phyloP scores from a whole-genome alignment of 2,888 invertebrate species.

The Saturnia japonica region DNA sequence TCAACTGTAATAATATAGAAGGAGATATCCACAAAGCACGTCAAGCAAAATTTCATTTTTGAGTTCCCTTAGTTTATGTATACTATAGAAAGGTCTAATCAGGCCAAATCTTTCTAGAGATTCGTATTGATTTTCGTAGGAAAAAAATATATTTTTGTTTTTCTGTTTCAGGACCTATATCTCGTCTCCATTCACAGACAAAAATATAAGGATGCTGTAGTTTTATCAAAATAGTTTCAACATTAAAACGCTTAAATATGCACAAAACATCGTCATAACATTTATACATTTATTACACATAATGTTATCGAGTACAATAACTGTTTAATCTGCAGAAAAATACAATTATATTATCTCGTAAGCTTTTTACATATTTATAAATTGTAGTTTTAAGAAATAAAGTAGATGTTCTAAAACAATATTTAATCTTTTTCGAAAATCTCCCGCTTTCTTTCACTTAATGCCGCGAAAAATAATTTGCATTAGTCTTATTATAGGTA shows the following conservation, averaged over 20 bases:
- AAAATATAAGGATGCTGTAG: conserved; percentile 84
- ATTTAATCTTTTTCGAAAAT: conserved; percentile 34
- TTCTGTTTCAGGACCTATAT: conserved; percentile 84
- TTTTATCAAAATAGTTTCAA: conserved; percentile 33
- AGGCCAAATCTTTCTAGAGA: not conserved
- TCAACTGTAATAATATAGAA: too few relatives aligned
- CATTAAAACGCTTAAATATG: conserved; percentile 44
- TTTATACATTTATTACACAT: conserved; percentile 38
- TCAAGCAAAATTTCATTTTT: too few relatives aligned
- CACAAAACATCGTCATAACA: conserved; percentile 38
- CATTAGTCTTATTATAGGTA: conserved; percentile 62
- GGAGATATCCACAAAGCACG: too few relatives aligned
- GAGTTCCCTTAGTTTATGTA: not conserved
- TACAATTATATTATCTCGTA: conserved; percentile 52
- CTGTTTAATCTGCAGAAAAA: conserved; percentile 54
- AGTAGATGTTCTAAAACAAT: conserved; percentile 54
- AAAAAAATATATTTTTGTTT: conserved; percentile 32
- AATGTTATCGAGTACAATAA: conserved; percentile 40
- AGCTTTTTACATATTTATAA: conserved; percentile 64
- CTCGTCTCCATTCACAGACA: conserved; percentile 84
- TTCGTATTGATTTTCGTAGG: too few relatives aligned
- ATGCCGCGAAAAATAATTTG: conserved; percentile 32
- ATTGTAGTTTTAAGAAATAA: conserved; percentile 55
- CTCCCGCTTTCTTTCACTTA: conserved; percentile 18
- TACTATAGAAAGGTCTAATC: not conserved